Conservation (phyloP, 64 coral and sea anemone species). For the Actinia tenebrosa region DNA sequence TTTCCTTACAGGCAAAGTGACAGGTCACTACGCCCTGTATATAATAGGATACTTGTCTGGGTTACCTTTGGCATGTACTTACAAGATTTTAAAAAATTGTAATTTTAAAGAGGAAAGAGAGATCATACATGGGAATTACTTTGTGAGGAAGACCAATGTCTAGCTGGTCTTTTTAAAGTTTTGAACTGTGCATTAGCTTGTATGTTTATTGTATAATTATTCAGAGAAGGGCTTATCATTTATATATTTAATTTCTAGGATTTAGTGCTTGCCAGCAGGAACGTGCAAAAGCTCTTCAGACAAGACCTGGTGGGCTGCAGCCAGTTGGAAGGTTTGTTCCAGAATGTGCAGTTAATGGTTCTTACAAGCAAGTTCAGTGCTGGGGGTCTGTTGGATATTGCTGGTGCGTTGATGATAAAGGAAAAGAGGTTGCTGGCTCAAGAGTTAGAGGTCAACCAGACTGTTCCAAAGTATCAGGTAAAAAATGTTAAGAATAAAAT, state of each 20-base stretch:
- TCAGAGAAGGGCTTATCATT: neutral
- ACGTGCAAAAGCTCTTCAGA: constrained; percentile 47
- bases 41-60: too few species aligned
- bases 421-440: constrained; percentile 52
- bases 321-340: constrained; percentile 86
- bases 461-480: constrained; percentile 26
- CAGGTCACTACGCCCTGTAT: too few species aligned
- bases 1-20: too few species aligned
- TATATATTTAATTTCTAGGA: neutral
- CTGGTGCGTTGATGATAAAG: constrained; percentile 81
- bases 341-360: constrained; percentile 50
- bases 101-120: too few species aligned
- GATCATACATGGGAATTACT: too few species aligned
- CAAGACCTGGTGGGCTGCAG: constrained; percentile 28
- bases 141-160: too few species aligned
- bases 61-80: too few species aligned
- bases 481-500: neutral
- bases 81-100: too few species aligned
- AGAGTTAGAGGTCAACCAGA: constrained; percentile 58
- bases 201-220: neutral
- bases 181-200: too few species aligned
- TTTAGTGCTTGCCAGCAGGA: constrained; percentile 48
- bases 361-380: constrained; percentile 70
- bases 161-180: too few species aligned
- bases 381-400: constrained; percentile 88